Percentiles rank a stretch among this genome's conserved stretches.
Evolutionary conservation across 1,140 invertebrate genomes (phyloP).

Genomic region (Drosophila lacertosa): DNA sequence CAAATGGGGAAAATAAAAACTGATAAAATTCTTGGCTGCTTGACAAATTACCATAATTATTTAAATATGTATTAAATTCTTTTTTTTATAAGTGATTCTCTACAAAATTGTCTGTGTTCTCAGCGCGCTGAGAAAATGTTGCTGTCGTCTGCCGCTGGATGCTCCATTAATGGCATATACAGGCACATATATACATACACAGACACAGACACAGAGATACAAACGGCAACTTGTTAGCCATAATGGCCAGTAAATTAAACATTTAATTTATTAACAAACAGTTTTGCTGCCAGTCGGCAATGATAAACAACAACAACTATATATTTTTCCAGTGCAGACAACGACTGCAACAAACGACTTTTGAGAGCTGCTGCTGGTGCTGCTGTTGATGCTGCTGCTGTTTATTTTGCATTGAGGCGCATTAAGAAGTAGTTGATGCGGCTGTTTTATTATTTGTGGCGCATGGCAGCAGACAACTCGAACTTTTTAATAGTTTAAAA

Average conservation of each 20-base stretch:
- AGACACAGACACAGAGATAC: too few relatives aligned
- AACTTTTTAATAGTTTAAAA: conserved; percentile 80
- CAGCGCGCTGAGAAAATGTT: neutral
- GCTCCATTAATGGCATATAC: conserved; percentile 56
- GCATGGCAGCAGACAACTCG: conserved; percentile 47
- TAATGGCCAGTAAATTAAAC: conserved; percentile 78
- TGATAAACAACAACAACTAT: conserved; percentile 30
- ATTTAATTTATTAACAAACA: conserved; percentile 81
- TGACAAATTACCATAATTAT: conserved; percentile 17
- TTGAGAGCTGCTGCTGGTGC: conserved; percentile 14
- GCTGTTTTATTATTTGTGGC: conserved; percentile 54
- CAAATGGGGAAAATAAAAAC: neutral
- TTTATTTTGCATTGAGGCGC: conserved; percentile 64
- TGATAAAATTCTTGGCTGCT: neutral
- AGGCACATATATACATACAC: too few relatives aligned
- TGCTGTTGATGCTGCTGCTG: conserved; percentile 17
- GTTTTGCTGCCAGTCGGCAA: conserved; percentile 52
- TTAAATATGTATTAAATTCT: conserved; percentile 20
- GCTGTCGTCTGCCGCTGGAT: neutral
- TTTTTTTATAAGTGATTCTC: conserved; percentile 7
- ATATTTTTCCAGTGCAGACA: conserved; percentile 22
- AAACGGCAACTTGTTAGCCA: conserved; percentile 51
- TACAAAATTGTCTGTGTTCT: neutral
- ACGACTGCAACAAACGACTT: conserved; percentile 35
- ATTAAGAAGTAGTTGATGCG: conserved; percentile 72